phyloP scores from a whole-genome alignment of 2,113 vertebrate species.

The Nyctereutes procyonoides region DNA sequence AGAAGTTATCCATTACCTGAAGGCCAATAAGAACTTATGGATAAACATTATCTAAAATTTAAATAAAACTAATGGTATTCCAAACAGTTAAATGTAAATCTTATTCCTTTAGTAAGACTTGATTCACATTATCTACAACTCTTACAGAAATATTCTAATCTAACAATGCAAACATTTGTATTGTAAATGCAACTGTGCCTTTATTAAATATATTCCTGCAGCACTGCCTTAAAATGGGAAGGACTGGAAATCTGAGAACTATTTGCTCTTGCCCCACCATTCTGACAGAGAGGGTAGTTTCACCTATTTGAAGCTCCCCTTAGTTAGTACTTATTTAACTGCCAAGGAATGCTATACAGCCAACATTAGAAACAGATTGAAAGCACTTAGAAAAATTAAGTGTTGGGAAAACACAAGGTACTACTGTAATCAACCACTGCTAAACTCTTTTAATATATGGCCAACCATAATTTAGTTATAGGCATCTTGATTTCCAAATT shows the following conservation, averaged over 20 bases:
- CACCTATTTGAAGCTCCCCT: background rate
- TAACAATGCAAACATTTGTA: background rate
- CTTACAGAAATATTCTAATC: background rate
- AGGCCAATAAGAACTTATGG: conserved; percentile 60
- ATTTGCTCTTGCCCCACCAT: background rate
- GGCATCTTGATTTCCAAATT: background rate
- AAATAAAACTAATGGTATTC: conserved; percentile 40
- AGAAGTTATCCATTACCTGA: conserved; percentile 98
- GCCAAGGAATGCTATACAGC: background rate
- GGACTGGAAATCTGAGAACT: background rate
- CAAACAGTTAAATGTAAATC: conserved; percentile 31
- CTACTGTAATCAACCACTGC: background rate
- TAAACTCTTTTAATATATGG: background rate
- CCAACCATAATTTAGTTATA: background rate
- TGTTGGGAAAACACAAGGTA: background rate
- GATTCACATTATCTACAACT: background rate
- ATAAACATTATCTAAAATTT: conserved; percentile 60
- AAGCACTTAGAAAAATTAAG: background rate
- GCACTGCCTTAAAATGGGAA: conserved; percentile 6
- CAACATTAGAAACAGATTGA: background rate
- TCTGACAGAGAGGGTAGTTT: background rate
- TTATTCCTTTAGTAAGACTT: background rate
- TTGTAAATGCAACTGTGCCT: background rate
- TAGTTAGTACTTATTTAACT: background rate
- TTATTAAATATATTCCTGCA: background rate